A percentile compares a stretch with the other conserved stretches of the same genome.
These are phyloP conservation scores for Mus spretus DNA, from an alignment of 2,797 vertebrate species.

Conservation along the genomic window DNA sequence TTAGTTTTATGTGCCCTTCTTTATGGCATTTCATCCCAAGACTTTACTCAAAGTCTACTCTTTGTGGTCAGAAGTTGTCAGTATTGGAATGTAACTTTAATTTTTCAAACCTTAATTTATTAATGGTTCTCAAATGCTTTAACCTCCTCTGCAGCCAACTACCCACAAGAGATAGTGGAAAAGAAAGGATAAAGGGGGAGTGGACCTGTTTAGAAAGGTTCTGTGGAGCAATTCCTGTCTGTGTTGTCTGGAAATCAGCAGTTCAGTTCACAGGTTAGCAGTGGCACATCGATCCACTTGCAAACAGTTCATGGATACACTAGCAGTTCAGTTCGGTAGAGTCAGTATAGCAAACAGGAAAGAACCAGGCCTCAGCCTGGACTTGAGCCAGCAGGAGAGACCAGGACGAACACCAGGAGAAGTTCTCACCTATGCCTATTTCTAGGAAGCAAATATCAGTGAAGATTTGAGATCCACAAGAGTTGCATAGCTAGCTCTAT, in stretches of 20 bases:
- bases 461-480: background rate
- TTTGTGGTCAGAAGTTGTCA: background rate
- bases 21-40: background rate
- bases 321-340: background rate
- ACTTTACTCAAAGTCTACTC: background rate
- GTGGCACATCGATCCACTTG: background rate
- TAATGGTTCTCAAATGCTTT: background rate
- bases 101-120: background rate
- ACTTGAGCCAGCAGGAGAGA: background rate
- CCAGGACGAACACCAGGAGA: background rate
- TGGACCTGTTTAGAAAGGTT: background rate
- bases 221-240: background rate
- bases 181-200: background rate
- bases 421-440: background rate
- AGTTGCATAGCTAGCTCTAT: background rate
- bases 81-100: background rate
- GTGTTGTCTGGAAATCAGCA: background rate
- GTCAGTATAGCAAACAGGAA: background rate
- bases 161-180: background rate
- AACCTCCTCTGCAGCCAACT: background rate
- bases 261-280: background rate
- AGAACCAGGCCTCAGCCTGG: background rate
- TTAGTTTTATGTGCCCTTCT: background rate
- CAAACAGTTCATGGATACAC: background rate
- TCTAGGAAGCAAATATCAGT: background rate